phyloP scores from a whole-genome alignment of 2,113 vertebrate genomes.

The Burhinus bistriatus region DNA sequence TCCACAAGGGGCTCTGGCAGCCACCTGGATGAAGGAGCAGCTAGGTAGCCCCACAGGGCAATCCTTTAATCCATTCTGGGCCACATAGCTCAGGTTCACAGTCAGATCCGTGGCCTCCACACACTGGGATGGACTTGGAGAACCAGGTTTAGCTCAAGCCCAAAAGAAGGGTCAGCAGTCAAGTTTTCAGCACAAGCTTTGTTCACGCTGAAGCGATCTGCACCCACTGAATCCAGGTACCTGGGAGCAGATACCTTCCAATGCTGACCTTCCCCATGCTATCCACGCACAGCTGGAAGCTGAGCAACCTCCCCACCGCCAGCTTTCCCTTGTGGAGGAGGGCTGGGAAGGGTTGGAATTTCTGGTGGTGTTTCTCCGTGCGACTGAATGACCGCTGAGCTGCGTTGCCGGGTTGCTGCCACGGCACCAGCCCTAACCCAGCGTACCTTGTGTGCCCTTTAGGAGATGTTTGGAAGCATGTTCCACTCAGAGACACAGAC shows the following conservation, averaged over 20 bases:
- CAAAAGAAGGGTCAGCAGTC: not conserved
- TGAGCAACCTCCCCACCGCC: not conserved
- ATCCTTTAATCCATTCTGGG: not conserved
- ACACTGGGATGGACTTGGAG: not conserved
- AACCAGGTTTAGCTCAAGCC: not conserved
- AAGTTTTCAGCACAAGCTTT: not conserved
- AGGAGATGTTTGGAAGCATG: conserved; percentile 85
- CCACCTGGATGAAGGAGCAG: not conserved
- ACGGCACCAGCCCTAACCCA: not conserved
- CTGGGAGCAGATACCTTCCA: not conserved
- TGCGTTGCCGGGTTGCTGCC: not conserved
- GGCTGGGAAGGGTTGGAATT: not conserved
- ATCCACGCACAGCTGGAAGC: not conserved
- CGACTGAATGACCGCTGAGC: not conserved
- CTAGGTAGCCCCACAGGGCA: not conserved
- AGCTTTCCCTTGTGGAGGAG: not conserved
- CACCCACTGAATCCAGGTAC: not conserved
- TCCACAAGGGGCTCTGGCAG: not conserved
- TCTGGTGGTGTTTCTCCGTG: not conserved
- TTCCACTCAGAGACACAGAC: conserved; percentile 78
- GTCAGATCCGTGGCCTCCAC: not conserved
- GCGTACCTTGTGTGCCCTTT: not conserved
- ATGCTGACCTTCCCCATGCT: not conserved
- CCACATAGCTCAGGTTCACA: not conserved
- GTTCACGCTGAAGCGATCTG: not conserved